Evolutionary conservation across 2,888 invertebrate genomes (phyloP), one percentile per base, ranked within the genome.

Genomic region (Leptinotarsa tumamoca): DNA sequence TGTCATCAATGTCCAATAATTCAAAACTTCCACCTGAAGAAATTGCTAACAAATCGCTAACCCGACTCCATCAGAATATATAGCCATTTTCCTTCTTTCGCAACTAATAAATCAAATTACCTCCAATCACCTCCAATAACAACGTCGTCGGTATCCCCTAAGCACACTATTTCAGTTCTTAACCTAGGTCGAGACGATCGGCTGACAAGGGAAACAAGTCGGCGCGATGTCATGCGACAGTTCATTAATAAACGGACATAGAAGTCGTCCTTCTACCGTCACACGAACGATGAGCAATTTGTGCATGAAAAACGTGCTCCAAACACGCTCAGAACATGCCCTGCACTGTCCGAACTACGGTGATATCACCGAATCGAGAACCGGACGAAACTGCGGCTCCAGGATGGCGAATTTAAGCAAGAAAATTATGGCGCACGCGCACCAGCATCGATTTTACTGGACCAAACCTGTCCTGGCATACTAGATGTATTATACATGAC

Each of bases 401-500:
- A 83, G 84, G 84, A 82, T 85, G 86, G 82, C 86, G 85, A 83
- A 82, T 79, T 78, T 77, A 74, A 76, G 77, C 78, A 71, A 77
- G 76, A 77, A 80, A 78, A 78, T 78, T 82, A 78, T 81, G 83
- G 84, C 85, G 85, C 86, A 80, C 83, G 85, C 86, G 86, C 86
- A 83, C 73, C 83, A 58, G 79, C 84, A 87, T 87, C 87, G 87
- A 87, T 87, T 85, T 84, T 83, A 81, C 85, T 85, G 86, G 85
- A 84, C 84, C 86, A 84, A 83, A 86, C 86, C 87, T 86, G 86
- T 85, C 86, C 87, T 86, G 86, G 85, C 85, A 85, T 84, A 85
- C 85, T 84, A 81, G 85, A 86, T 87, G 86, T 87, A 87, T 87
- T 86, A 87, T 87, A 87, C 86, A 87, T 87, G 86, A 87, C 84